Conservation (phyloP, 2,888 invertebrate species). For the Sthenelais limicola region DNA sequence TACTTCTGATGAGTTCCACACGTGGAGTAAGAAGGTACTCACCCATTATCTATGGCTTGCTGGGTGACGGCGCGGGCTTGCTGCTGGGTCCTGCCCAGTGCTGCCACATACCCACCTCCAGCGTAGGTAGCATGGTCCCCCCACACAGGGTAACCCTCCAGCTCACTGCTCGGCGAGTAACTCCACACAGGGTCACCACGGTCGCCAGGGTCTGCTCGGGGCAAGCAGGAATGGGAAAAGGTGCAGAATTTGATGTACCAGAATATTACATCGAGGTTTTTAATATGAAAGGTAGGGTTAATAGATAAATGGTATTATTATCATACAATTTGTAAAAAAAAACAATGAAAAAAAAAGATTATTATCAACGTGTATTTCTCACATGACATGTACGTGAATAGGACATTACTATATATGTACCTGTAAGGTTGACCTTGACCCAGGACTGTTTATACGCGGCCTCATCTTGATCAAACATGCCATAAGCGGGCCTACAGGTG, state of each 20-base stretch:
- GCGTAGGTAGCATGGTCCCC: constrained; percentile 68
- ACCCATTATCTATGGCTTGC: not conserved
- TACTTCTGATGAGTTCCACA: no score
- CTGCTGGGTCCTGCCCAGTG: constrained; percentile 52
- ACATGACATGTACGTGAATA: no score
- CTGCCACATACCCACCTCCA: constrained; percentile 72
- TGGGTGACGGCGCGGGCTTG: constrained; percentile 3
- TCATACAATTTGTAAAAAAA: no score
- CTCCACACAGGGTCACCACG: constrained; percentile 48
- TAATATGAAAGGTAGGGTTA: no score
- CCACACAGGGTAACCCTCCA: constrained; percentile 67
- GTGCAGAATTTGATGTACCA: no score
- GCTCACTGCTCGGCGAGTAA: constrained; percentile 61
- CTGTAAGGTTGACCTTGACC: constrained; percentile 47
- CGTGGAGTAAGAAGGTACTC: not conserved
- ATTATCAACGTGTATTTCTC: no score
- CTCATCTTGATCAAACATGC: constrained; percentile 49
- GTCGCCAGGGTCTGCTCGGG: no score
- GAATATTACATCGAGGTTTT: no score
- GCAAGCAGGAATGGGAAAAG: no score
- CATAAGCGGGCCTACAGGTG: constrained; percentile 49
- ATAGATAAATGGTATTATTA: no score
- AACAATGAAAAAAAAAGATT: no score
- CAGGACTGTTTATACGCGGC: constrained; percentile 48
- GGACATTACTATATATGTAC: constrained; percentile 47